Evolutionary conservation across 2,888 invertebrate genomes (phyloP).

Genomic region (Gnatocerus cornutus): DNA sequence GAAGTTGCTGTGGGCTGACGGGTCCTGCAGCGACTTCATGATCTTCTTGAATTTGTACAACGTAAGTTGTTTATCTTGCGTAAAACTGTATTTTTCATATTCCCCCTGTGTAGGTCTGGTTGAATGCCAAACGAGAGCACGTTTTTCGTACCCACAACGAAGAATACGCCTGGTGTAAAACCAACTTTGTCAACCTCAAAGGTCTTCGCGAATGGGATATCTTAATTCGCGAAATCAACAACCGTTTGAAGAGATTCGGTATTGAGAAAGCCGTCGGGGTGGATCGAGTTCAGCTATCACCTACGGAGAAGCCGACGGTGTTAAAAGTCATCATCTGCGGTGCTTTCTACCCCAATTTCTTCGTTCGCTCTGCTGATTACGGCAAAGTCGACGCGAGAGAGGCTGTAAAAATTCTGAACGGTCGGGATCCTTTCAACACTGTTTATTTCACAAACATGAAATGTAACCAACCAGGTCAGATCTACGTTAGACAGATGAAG

Average conservation of each 20-base stretch:
- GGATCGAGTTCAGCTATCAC: slow-evolving; percentile 69
- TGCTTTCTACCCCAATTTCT: slow-evolving; percentile 96
- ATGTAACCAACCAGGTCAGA: slow-evolving; percentile 77
- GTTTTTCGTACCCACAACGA: slow-evolving; percentile 53
- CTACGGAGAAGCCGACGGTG: slow-evolving; percentile 75
- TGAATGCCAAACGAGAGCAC: slow-evolving; percentile 59
- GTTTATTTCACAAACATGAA: slow-evolving; percentile 80
- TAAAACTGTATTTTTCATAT: no score
- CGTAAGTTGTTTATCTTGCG: slow-evolving; percentile 70
- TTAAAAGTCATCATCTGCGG: slow-evolving; percentile 86
- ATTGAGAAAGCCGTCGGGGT: slow-evolving; percentile 74
- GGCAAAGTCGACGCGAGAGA: slow-evolving; percentile 78
- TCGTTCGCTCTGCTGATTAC: slow-evolving; percentile 74
- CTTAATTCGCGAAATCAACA: slow-evolving; percentile 80
- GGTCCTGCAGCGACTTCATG: slow-evolving; percentile 89
- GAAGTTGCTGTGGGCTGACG: slow-evolving; percentile 87
- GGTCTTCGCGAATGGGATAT: slow-evolving; percentile 83
- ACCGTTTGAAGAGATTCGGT: slow-evolving; percentile 76
- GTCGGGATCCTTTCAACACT: slow-evolving; percentile 84
- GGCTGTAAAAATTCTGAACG: slow-evolving; percentile 79
- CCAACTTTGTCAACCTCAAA: slow-evolving; percentile 81
- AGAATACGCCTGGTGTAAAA: slow-evolving; percentile 77
- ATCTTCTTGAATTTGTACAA: slow-evolving; percentile 86
- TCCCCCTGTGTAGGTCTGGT: slow-evolving; percentile 80
- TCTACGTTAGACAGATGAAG: slow-evolving; percentile 81